Evolutionary conservation across 2,113 vertebrate genomes (phyloP).

Genomic region (Phodopus roborovskii): DNA sequence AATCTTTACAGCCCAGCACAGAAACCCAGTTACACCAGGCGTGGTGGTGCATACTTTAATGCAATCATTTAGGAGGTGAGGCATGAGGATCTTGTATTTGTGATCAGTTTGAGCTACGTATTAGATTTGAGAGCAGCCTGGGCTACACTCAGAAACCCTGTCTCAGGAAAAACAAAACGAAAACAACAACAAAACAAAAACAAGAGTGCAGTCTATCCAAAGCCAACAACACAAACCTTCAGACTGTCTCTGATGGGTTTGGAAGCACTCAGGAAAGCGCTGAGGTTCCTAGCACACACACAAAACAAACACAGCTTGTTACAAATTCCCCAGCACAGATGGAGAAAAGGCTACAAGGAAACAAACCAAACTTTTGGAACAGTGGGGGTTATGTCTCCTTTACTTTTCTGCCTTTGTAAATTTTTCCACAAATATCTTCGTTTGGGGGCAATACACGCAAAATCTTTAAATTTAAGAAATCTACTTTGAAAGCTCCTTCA

Average conservation of each 20-base stretch:
- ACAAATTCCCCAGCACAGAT: background rate
- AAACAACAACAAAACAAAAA: background rate
- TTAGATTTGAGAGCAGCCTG: background rate
- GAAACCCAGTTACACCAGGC: background rate
- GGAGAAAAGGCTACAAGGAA: constrained; percentile 39
- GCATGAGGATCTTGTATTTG: background rate
- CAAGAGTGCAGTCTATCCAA: background rate
- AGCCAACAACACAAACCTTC: background rate
- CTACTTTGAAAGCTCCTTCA: constrained; percentile 30
- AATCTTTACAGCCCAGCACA: background rate
- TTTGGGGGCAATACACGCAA: constrained; percentile 3
- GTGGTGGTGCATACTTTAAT: background rate
- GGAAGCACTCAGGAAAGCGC: background rate
- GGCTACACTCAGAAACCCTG: background rate
- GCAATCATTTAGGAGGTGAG: background rate
- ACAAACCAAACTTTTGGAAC: background rate
- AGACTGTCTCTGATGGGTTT: background rate
- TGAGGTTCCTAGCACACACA: background rate
- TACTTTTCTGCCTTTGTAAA: constrained; percentile 16
- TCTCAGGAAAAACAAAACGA: background rate
- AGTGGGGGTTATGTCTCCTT: background rate
- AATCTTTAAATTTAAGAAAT: constrained; percentile 55
- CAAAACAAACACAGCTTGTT: background rate
- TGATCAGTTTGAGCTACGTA: background rate
- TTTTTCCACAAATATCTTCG: constrained; percentile 17